Conservation (phyloP, 2,113 vertebrate genomes). For the Fulica atra region DNA sequence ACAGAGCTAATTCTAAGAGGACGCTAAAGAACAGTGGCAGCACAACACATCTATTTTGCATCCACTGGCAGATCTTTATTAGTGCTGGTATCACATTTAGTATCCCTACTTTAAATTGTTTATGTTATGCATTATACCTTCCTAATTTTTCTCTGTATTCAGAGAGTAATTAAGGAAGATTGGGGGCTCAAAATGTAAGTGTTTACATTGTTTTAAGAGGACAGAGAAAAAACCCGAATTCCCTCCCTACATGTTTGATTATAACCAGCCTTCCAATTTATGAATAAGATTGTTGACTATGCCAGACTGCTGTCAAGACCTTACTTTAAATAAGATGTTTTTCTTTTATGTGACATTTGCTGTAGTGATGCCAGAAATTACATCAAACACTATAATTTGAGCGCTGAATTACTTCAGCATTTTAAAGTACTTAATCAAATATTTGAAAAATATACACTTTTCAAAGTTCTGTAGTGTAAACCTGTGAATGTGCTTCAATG, state of each 20-base stretch:
- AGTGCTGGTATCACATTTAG: background rate
- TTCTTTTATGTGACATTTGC: constrained; percentile 71
- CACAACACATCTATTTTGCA: background rate
- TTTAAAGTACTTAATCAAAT: constrained; percentile 71
- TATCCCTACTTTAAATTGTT: background rate
- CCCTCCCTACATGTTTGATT: constrained; percentile 38
- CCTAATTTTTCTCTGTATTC: background rate
- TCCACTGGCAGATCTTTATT: background rate
- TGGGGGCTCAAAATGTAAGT: constrained; percentile 7
- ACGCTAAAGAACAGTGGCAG: background rate
- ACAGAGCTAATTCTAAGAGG: background rate
- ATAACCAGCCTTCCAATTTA: constrained; percentile 61
- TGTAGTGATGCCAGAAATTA: constrained; percentile 71
- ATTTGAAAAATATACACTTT: constrained; percentile 61
- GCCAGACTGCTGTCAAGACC: constrained; percentile 72
- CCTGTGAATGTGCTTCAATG: constrained; percentile 22
- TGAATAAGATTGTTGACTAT: constrained; percentile 52
- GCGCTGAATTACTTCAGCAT: constrained; percentile 64
- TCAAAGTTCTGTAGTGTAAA: constrained; percentile 48
- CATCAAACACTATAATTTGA: constrained; percentile 68
- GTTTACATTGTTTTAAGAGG: constrained; percentile 52
- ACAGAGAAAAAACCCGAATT: background rate
- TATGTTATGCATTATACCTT: background rate
- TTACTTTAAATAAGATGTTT: constrained; percentile 72
- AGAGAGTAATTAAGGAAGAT: background rate